Evolutionary conservation across 1,140 invertebrate genomes (phyloP).

Genomic region (Aricia agestis): DNA sequence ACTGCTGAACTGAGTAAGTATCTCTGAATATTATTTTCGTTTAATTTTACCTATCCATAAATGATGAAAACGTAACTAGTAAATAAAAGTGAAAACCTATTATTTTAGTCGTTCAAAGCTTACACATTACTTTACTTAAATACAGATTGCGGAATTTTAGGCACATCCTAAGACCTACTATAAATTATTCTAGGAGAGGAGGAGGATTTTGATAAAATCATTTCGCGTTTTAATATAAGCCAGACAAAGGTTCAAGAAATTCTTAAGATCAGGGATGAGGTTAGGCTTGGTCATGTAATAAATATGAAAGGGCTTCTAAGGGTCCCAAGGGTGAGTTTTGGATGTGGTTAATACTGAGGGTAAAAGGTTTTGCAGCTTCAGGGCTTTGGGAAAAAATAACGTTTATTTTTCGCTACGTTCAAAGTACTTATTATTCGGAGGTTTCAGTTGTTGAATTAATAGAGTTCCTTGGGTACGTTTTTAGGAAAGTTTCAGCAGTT

Average conservation of each 20-base stretch:
- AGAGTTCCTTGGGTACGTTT: no score
- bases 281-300: not conserved
- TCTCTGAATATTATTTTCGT: no score
- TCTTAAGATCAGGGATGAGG: not conserved
- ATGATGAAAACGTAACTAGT: no score
- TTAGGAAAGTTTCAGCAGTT: no score
- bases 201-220: not conserved
- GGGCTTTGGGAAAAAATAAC: not conserved
- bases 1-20: no score
- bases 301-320: not conserved
- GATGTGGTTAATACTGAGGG: not conserved
- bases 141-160: no score
- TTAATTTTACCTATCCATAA: no score
- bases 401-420: not conserved
- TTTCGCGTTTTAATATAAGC: not conserved
- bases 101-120: no score
- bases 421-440: not conserved
- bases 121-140: no score
- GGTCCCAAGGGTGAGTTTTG: not conserved
- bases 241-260: conserved; percentile 1
- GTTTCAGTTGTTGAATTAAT: no score
- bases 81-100: no score
- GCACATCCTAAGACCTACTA: not conserved
- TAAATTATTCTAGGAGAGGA: not conserved
- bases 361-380: conserved; percentile 1